A percentile compares a stretch with the other conserved stretches of the same genome.
phyloP scores from a whole-genome alignment of 2,888 invertebrate genomes.

The Cheiracanthium punctorium region DNA sequence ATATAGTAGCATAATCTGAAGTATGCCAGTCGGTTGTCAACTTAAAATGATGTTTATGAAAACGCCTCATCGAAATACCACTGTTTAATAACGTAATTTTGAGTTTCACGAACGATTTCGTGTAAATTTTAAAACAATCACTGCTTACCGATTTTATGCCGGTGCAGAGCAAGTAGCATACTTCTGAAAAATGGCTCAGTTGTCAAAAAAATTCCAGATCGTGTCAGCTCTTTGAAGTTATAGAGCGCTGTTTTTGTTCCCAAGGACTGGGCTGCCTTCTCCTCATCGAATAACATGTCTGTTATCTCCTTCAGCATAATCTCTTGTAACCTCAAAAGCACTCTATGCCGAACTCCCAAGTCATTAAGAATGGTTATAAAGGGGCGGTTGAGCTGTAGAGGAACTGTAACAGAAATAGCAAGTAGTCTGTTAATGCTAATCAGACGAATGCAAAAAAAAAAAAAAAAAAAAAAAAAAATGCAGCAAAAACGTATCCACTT shows the following conservation, averaged over 20 bases:
- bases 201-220: slow-evolving; percentile 57
- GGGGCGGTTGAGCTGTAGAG: slow-evolving; percentile 71
- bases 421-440: too few species aligned
- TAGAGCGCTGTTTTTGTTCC: slow-evolving; percentile 41
- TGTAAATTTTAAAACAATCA: not conserved
- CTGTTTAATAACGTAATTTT: too few species aligned
- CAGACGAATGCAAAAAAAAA: too few species aligned
- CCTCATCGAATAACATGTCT: slow-evolving; percentile 57
- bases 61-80: too few species aligned
- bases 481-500: too few species aligned
- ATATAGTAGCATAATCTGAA: too few species aligned
- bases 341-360: slow-evolving; percentile 69
- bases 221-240: slow-evolving; percentile 35
- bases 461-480: too few species aligned
- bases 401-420: too few species aligned
- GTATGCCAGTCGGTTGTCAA: too few species aligned
- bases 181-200: slow-evolving; percentile 69
- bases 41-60: too few species aligned
- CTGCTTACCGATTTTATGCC: slow-evolving; percentile 45
- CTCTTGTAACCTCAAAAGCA: slow-evolving; percentile 50
- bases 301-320: slow-evolving; percentile 44
- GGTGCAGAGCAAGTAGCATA: slow-evolving; percentile 53
- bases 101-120: too few species aligned
- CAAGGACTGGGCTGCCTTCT: slow-evolving; percentile 48
- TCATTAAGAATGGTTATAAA: slow-evolving; percentile 72